phyloP scores from a whole-genome alignment of 1,140 invertebrate species.

The Hormaphis cornu region DNA sequence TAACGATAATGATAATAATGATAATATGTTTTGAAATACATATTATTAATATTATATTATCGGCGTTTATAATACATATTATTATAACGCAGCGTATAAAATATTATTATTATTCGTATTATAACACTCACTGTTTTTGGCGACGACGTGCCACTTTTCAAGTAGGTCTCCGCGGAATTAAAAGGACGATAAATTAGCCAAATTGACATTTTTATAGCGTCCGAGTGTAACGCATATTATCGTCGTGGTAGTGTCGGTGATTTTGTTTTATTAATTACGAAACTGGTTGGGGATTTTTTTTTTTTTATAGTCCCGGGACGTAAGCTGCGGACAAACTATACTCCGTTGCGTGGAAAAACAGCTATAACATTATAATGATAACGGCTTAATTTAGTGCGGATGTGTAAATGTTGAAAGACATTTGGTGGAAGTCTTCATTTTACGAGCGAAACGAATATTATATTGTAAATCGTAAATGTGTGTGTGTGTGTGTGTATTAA shows the following conservation, averaged over 20 bases:
- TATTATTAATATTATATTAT: too few relatives aligned
- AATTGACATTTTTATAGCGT: background rate
- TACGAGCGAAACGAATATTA: background rate
- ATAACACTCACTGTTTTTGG: background rate
- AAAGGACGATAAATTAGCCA: background rate
- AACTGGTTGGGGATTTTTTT: slow-evolving; percentile 27
- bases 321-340: background rate
- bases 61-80: too few relatives aligned
- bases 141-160: slow-evolving; percentile 3
- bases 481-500: background rate
- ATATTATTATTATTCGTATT: too few relatives aligned
- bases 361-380: slow-evolving; percentile 9
- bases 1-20: too few relatives aligned
- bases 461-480: background rate
- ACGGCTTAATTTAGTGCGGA: slow-evolving; percentile 12
- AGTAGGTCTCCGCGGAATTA: background rate
- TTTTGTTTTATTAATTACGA: slow-evolving; percentile 6
- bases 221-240: background rate
- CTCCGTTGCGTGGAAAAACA: slow-evolving; percentile 2
- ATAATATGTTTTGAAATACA: too few relatives aligned
- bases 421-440: background rate
- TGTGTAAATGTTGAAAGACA: background rate
- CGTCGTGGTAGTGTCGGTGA: background rate
- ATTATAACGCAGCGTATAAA: too few relatives aligned
- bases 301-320: background rate